Conservation (phyloP, 2,113 vertebrate species). For the Psophia crepitans region DNA sequence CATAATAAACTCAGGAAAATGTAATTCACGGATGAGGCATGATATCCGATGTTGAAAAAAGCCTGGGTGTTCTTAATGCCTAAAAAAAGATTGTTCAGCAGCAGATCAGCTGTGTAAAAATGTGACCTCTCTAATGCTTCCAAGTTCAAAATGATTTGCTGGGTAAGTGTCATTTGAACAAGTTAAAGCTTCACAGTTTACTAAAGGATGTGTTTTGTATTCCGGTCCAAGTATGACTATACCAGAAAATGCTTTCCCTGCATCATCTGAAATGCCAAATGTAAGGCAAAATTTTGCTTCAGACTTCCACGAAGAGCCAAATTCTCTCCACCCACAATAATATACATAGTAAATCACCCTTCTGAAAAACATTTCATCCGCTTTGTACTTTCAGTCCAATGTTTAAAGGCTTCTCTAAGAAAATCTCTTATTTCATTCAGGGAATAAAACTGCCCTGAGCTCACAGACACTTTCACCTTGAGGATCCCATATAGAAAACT, state of each 20-base stretch:
- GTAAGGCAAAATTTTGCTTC: conserved; percentile 32
- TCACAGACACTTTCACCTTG: conserved; percentile 30
- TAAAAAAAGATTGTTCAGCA: conserved; percentile 1
- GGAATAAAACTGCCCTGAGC: not conserved
- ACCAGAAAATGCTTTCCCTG: conserved; percentile 32
- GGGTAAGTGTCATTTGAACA: conserved; percentile 35
- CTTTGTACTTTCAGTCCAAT: not conserved
- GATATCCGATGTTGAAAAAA: not conserved
- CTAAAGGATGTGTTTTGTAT: conserved; percentile 59
- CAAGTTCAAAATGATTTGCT: conserved; percentile 48
- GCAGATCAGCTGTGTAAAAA: conserved; percentile 16
- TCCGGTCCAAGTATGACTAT: conserved; percentile 47
- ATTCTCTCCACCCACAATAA: not conserved
- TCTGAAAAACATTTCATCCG: not conserved
- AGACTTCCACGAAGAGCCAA: conserved; percentile 1
- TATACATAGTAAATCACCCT: conserved; percentile 30
- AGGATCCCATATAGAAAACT: not conserved
- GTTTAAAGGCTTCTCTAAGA: conserved; percentile 8
- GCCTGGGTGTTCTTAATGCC: not conserved
- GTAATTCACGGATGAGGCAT: not conserved
- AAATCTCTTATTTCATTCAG: not conserved
- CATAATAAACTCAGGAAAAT: conserved; percentile 24
- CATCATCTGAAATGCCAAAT: conserved; percentile 43
- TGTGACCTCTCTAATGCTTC: conserved; percentile 40
- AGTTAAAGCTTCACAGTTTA: conserved; percentile 51